phyloP scores from a whole-genome alignment of 2,888 invertebrate genomes.

The Nomada goodeniana region DNA sequence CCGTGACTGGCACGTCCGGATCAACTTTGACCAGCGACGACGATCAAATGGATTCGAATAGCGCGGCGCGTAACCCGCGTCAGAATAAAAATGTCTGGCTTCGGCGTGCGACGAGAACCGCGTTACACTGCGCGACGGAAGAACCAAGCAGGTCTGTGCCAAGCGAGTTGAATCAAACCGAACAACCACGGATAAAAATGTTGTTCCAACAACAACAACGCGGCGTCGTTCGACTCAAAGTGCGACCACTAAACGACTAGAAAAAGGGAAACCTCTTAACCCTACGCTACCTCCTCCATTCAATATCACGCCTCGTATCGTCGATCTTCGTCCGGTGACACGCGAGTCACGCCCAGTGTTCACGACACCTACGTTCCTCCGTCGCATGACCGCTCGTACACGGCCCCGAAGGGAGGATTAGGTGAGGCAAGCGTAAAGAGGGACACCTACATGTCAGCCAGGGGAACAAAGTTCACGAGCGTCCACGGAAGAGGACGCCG shows the following conservation, averaged over 20 bases:
- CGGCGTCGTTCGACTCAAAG: too few species aligned
- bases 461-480: conserved; percentile 52
- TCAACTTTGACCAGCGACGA: too few species aligned
- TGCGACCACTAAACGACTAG: neutral
- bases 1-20: too few species aligned
- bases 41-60: too few species aligned
- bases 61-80: too few species aligned
- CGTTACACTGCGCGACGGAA: too few species aligned
- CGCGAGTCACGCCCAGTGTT: conserved; percentile 61
- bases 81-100: too few species aligned
- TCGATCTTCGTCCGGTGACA: conserved; percentile 57
- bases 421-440: conserved; percentile 13
- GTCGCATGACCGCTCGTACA: conserved; percentile 10
- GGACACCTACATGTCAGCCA: conserved; percentile 56
- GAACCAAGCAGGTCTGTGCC: too few species aligned
- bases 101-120: too few species aligned
- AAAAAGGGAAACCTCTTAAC: neutral
- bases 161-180: too few species aligned
- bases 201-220: too few species aligned
- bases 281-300: conserved; percentile 13
- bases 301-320: conserved; percentile 28
- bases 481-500: conserved; percentile 41
- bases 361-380: conserved; percentile 62
- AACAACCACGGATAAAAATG: too few species aligned
- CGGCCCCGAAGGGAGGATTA: conserved; percentile 45